Percentiles rank a stretch among this genome's conserved stretches.
phyloP scores from a whole-genome alignment of 2,888 invertebrate genomes.

The Lochmaea capreae region DNA sequence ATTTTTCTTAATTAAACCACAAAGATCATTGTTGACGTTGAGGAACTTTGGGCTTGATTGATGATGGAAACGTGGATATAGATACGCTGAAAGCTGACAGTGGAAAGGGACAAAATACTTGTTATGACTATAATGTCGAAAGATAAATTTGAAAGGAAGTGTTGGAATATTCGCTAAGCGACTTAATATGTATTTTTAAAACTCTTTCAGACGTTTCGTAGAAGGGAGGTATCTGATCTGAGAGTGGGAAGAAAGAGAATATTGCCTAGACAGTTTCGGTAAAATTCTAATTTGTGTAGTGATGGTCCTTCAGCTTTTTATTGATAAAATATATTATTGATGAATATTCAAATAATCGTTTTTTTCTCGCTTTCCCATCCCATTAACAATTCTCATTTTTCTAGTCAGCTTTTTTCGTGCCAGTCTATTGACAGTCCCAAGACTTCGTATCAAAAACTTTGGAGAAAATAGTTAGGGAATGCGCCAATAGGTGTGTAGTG shows the following conservation, averaged over 20 bases:
- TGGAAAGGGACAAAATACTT: constrained; percentile 55
- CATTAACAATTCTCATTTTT: no score
- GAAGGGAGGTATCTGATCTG: constrained; percentile 41
- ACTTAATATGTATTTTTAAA: constrained; percentile 34
- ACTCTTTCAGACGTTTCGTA: constrained; percentile 10
- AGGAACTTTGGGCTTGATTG: constrained; percentile 54
- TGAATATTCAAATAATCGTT: no score
- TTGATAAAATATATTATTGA: no score
- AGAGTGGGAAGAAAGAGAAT: neutral
- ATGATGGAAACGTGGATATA: constrained; percentile 54
- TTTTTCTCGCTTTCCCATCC: no score
- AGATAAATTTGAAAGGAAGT: constrained; percentile 54
- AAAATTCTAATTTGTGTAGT: neutral
- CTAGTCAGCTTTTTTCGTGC: no score
- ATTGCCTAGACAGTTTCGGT: neutral
- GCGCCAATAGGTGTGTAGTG: no score
- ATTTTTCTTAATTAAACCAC: constrained; percentile 2
- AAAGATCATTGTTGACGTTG: constrained; percentile 1
- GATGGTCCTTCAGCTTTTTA: no score
- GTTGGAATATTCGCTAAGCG: constrained; percentile 39
- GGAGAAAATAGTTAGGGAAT: no score
- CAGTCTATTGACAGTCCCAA: no score
- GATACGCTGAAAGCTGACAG: constrained; percentile 45
- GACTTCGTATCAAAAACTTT: no score
- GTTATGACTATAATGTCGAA: constrained; percentile 60